Base-by-base conservation (phyloP, 2,888 invertebrate species). In the Microctonus hyperodae region DNA sequence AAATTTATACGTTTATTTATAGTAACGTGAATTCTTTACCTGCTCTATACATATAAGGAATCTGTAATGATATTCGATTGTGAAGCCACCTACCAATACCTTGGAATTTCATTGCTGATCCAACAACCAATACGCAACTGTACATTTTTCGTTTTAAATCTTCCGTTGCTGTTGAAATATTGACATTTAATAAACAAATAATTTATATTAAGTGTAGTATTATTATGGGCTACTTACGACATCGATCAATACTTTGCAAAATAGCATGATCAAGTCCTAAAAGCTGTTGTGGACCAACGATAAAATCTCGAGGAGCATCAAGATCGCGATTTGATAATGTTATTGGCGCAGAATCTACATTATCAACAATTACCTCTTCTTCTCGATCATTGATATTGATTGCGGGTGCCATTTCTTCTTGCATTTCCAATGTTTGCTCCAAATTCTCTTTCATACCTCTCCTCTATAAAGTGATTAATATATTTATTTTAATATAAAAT, bases 111-210 rank as follows among this genome's bases (percentile, higher is more conserved):
- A 95, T 92, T 1, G 96, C 96, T 2, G 96, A 96, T 6, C 97
- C 97, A 6, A 97, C 94, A 0, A 97, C 90, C 23, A 97, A 86
- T 70, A 97, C 93, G 76, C 93, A 94, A 65, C 94, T 94, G 81
- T 95, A 97, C 96, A 97, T 96, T 85, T 96, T 95, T 55, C 94
- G 87, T 83, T 96, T 96, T 66, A 96, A 84, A 74, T 97, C 97
- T 73, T 96, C 96, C 63, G 88, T 92, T 4, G 91, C 89, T 89
- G 37, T 13, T n/a, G n/a, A 4, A 11, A 11, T 7, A 35, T 35
- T 35, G 35, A 5, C n/a, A 69, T 31, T 50, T 61, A 68, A 58
- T 50, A 51, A 48, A 55, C 22, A 40, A 11, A 11, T 10, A 50
- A 25, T 33, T 25, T 2, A 53, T 25, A 13, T 23, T 13, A 40